phyloP scores from a whole-genome alignment of 2,888 invertebrate species.

The Agapostemon virescens region DNA sequence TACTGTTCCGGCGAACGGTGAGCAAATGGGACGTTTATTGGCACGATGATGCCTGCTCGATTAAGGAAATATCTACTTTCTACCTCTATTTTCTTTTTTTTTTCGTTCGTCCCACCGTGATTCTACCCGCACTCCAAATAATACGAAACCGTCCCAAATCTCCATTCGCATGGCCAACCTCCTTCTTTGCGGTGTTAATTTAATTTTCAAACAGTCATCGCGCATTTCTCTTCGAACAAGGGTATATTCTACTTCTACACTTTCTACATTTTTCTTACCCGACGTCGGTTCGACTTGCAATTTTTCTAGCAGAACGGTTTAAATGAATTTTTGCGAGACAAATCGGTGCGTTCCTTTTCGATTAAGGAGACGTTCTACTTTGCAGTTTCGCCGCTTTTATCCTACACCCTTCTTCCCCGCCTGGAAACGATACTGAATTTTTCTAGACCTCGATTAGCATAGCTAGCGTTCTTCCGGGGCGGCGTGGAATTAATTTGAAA shows the following conservation, averaged over 20 bases:
- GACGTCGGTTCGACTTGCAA: too few species aligned
- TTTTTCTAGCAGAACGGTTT: too few species aligned
- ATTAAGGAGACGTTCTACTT: neutral
- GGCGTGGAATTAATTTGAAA: too few species aligned
- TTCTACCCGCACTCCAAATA: neutral
- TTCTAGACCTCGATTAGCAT: too few species aligned
- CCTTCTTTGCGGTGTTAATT: neutral
- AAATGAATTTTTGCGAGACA: too few species aligned
- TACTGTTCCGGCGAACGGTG: constrained; percentile 32
- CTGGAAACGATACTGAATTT: too few species aligned
- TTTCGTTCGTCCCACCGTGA: neutral
- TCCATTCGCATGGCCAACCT: neutral
- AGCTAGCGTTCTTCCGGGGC: too few species aligned
- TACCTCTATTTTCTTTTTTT: neutral
- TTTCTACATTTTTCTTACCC: too few species aligned
- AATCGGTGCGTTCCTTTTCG: neutral
- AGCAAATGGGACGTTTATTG: constrained; percentile 51
- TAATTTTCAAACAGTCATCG: neutral
- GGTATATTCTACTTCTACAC: too few species aligned
- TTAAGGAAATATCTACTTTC: constrained; percentile 18
- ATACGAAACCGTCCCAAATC: neutral
- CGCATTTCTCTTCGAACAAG: too few species aligned
- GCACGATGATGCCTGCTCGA: constrained; percentile 36
- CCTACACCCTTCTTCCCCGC: neutral
- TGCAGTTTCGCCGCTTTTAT: neutral